These are phyloP conservation scores for Chloropsis hardwickii DNA, from an alignment of 2,113 vertebrate species.

Conservation along the genomic window DNA sequence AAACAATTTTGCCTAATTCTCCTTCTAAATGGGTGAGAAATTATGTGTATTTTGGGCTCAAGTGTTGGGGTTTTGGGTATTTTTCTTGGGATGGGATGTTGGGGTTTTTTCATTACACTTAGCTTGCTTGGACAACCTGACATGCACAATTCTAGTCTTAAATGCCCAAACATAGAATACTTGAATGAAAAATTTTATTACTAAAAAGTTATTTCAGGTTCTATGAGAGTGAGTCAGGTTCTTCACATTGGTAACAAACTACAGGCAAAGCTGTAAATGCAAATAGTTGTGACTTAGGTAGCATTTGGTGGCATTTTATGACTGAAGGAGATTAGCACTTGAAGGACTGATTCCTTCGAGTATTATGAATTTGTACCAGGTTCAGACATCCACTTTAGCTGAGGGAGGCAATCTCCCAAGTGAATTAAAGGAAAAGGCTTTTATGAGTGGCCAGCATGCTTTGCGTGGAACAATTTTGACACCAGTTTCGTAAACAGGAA, in stretches of 20 bases:
- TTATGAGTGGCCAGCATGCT: fast-evolving
- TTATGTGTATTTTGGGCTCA: neutral
- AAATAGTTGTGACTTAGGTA: neutral
- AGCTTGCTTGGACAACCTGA: neutral
- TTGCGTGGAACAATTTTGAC: neutral
- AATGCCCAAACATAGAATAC: neutral
- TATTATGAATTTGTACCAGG: neutral
- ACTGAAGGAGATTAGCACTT: neutral
- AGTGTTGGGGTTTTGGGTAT: neutral
- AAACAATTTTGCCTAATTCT: neutral
- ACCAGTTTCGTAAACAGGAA: neutral
- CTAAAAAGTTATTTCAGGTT: neutral
- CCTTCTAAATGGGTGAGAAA: neutral
- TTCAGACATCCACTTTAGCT: neutral
- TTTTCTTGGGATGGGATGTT: neutral
- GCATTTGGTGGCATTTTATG: neutral
- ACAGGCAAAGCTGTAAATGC: neutral
- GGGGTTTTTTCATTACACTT: neutral
- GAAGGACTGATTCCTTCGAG: neutral
- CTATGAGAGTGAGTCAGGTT: neutral
- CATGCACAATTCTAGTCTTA: fast-evolving
- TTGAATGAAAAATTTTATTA: neutral
- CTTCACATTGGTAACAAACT: neutral
- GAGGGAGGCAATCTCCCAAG: neutral
- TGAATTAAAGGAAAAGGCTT: neutral